Percentiles rank a stretch among this genome's conserved stretches.
phyloP scores from a whole-genome alignment of 2,113 vertebrate species.

The Prunella fulvescens region DNA sequence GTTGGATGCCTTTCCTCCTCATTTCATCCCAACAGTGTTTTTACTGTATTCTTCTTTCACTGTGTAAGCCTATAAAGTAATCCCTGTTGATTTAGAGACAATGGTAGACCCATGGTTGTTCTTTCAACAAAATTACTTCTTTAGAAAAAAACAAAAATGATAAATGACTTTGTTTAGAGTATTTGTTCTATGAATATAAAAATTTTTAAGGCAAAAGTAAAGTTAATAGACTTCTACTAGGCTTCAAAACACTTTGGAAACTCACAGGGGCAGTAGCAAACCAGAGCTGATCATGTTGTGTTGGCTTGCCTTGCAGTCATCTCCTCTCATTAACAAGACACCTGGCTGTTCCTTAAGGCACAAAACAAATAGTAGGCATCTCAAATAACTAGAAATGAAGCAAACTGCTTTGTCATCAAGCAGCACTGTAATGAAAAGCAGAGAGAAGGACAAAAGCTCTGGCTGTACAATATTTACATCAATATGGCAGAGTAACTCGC shows the following conservation, averaged over 20 bases:
- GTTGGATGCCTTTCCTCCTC: neutral
- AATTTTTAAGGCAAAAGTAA: neutral
- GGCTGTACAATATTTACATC: neutral
- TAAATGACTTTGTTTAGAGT: neutral
- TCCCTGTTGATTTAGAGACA: conserved; percentile 16
- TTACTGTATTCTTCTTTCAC: neutral
- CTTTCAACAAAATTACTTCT: neutral
- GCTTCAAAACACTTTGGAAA: neutral
- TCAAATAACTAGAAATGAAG: neutral
- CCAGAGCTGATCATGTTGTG: neutral
- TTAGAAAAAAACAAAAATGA: neutral
- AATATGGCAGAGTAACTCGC: neutral
- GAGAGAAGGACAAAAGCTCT: neutral
- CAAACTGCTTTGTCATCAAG: neutral
- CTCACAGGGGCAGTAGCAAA: neutral
- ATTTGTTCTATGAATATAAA: neutral
- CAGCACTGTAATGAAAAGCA: neutral
- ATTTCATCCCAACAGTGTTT: neutral
- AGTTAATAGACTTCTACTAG: neutral
- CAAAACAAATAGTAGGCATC: neutral
- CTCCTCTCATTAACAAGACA: neutral
- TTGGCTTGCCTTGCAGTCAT: neutral
- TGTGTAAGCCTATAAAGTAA: neutral
- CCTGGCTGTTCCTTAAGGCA: neutral
- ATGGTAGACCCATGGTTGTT: neutral